Percentiles rank a stretch among this genome's conserved stretches.
phyloP scores from a whole-genome alignment of 2,888 invertebrate species.

The Tigriopus californicus region DNA sequence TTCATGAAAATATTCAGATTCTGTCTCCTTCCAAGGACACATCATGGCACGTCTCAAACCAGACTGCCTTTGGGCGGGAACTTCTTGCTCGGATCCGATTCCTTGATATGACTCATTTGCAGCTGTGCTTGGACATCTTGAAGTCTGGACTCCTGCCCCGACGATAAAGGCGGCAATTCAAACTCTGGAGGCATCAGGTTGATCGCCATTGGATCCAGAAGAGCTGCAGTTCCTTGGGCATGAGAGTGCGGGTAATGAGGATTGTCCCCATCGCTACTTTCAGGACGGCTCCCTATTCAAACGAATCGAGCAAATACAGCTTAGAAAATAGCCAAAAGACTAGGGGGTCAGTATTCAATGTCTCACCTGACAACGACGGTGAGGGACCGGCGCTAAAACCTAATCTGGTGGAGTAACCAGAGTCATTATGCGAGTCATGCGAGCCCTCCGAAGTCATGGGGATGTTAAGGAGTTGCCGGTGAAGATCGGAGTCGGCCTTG shows the following conservation, averaged over 20 bases:
- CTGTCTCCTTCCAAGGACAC: too few species aligned
- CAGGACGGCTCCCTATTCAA: conserved; percentile 5
- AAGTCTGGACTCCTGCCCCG: neutral
- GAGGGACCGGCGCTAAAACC: conserved; percentile 12
- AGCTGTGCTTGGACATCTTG: neutral
- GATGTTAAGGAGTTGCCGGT: neutral
- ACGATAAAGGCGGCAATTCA: neutral
- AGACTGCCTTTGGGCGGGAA: conserved; percentile 12
- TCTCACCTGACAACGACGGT: conserved; percentile 7
- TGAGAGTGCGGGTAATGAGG: conserved; percentile 4
- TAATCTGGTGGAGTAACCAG: conserved; percentile 14
- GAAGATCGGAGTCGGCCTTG: neutral
- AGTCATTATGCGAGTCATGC: conserved; percentile 15
- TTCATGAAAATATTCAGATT: too few species aligned
- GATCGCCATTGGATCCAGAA: conserved; percentile 11
- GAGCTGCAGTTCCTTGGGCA: neutral
- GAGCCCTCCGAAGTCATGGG: conserved; percentile 10
- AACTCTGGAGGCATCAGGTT: conserved; percentile 9
- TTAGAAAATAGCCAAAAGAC: too few species aligned
- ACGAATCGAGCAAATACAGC: neutral
- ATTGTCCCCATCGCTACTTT: conserved; percentile 12
- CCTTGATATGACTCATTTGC: neutral
- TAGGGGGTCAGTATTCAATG: neutral
- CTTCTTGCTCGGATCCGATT: neutral
- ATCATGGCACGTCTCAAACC: neutral